These are phyloP conservation scores for Drosophila repletoides DNA, from an alignment of 1,140 invertebrate genomes.

Conservation along the genomic window DNA sequence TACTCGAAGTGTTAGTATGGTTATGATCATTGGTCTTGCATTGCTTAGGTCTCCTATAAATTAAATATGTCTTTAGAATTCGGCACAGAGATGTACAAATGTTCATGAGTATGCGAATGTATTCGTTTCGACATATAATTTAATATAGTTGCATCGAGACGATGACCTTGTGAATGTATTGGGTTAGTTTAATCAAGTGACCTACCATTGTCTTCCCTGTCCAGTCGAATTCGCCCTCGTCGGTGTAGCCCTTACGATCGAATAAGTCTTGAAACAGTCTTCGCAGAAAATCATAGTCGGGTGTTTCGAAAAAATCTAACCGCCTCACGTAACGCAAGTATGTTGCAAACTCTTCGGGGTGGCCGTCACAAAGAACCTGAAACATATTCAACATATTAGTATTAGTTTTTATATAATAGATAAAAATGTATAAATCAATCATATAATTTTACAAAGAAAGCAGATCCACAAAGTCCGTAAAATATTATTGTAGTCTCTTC, in stretches of 20 bases:
- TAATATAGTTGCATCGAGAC: not conserved
- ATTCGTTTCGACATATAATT: not conserved
- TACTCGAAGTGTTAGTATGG: conserved; percentile 31
- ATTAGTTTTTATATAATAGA: not conserved
- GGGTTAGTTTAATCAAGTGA: not conserved
- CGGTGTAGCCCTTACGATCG: conserved; percentile 94
- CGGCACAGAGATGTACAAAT: conserved; percentile 32
- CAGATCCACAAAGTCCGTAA: no score
- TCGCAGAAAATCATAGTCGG: conserved; percentile 99
- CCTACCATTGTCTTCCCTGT: conserved; percentile 96
- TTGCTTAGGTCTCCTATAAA: conserved; percentile 68
- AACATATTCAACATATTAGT: not conserved
- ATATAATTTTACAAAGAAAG: no score
- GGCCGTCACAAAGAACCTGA: conserved; percentile 96
- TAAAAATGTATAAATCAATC: not conserved
- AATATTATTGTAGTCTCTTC: no score
- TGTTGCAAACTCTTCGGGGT: conserved; percentile 98
- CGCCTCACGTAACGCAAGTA: conserved; percentile 98
- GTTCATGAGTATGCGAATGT: conserved; percentile 12
- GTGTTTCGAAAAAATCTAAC: conserved; percentile 99
- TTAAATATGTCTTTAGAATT: conserved; percentile 58
- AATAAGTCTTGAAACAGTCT: conserved; percentile 98
- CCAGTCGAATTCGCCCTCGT: conserved; percentile 99
- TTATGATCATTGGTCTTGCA: conserved; percentile 36
- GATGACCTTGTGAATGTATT: not conserved